phyloP scores from a whole-genome alignment of 2,888 invertebrate genomes.

The Celastrina argiolus region DNA sequence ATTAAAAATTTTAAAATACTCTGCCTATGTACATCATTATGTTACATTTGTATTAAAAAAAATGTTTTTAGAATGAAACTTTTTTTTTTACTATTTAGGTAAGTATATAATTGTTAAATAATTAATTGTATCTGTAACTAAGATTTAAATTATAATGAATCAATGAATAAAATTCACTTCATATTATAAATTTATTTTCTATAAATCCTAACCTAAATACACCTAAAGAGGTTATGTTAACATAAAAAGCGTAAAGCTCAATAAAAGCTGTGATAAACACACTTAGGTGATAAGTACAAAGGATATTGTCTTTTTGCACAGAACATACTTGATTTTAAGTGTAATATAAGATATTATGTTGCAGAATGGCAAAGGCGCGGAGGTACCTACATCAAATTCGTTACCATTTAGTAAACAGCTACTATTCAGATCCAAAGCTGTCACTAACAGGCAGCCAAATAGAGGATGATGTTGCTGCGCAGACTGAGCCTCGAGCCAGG shows the following conservation, averaged over 20 bases:
- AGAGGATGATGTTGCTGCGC: constrained; percentile 55
- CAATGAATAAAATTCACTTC: not conserved
- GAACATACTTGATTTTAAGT: not conserved
- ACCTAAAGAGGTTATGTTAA: not conserved
- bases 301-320: too few relatives aligned
- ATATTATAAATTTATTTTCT: not conserved
- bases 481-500: constrained; percentile 53
- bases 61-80: not conserved
- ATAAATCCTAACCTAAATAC: not conserved
- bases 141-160: not conserved
- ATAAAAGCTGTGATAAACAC: too few relatives aligned
- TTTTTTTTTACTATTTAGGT: not conserved
- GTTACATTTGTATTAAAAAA: too few relatives aligned
- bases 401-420: constrained; percentile 56
- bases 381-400: constrained; percentile 60
- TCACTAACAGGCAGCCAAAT: constrained; percentile 49
- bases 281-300: too few relatives aligned
- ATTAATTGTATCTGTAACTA: not conserved
- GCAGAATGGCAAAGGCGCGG: constrained; percentile 56
- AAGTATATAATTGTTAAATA: not conserved
- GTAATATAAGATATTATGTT: constrained; percentile 30
- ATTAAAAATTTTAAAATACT: not conserved
- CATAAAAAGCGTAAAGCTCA: not conserved
- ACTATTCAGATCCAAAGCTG: constrained; percentile 58
- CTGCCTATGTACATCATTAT: not conserved